Base-by-base conservation (phyloP, 2,797 vertebrate genomes). In the Phrynocephalus guinanensis region DNA sequence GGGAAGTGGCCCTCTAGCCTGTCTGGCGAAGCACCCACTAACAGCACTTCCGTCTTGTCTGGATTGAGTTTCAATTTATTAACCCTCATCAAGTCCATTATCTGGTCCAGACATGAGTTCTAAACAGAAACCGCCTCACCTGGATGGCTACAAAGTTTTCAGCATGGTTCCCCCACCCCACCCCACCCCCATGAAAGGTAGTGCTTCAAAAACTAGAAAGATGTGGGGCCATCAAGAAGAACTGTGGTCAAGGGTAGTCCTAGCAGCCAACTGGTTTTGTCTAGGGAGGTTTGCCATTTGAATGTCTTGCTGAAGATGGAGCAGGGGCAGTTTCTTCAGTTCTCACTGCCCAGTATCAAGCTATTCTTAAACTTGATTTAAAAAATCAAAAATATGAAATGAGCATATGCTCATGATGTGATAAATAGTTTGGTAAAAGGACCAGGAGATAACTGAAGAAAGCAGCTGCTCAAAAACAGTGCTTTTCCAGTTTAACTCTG, bases 401-500 rank as follows among this genome's bases (percentile, higher is more conserved):
- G 38, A 76, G 9, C 18, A 70, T 6, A 22, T 24, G 15, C 38
- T 3, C 67, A 33, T n/a, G 20, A 52, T 13, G 13, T 2, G 11
- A 24, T 6, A 0, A 16, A 22, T 2, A 9, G 68, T 13, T 7
- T 20, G 13, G 13, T 50, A 73, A 16, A 11, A 16, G 44, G 38
- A 18, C 10, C 11, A 0, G 7, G 81, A 77, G 72, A 52, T 81
- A 66, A 56, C 13, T 56, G 52, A 56, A 56, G 52, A 56, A 56
- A 56, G 13, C 3, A 30, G 30, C 38, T 71, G 77, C 22, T 0
- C 0, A 68, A 50, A 82, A 68, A 50, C 71, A 10, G 82, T 18
- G 73, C 60, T 56, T 85, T 91, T 93, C 84, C 56, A 91, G 87
- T 90, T 93, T 88, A 90, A 44, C 90, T 67, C 90, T 48, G 0